Evolutionary conservation across 1,140 invertebrate genomes (phyloP).

Genomic region (Lysiphlebus fabarum): DNA sequence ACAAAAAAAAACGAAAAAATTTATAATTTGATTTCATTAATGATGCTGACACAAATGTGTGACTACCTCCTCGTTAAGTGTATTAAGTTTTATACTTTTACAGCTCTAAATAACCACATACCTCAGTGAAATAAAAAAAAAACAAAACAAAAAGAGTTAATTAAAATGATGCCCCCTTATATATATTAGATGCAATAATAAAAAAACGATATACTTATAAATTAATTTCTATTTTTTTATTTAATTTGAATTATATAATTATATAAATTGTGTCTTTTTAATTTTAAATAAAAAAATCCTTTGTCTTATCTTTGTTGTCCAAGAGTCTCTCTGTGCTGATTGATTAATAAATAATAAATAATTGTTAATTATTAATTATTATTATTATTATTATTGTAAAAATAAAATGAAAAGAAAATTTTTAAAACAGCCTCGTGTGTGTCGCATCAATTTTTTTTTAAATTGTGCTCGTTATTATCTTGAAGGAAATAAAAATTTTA

Average conservation of each 20-base stretch:
- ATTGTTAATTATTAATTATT: too few species aligned
- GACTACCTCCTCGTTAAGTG: slow-evolving; percentile 52
- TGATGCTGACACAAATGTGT: slow-evolving; percentile 43
- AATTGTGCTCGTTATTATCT: too few species aligned
- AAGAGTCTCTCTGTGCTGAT: too few species aligned
- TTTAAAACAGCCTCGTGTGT: too few species aligned
- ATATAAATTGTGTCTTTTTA: background rate
- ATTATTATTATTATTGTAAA: too few species aligned
- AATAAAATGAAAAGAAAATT: too few species aligned
- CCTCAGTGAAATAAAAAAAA: slow-evolving; percentile 46
- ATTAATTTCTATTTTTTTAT: background rate
- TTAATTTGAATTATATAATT: background rate
- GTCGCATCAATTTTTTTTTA: too few species aligned
- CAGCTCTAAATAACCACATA: slow-evolving; percentile 54
- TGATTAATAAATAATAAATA: too few species aligned
- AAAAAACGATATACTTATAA: background rate
- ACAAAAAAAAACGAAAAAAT: background rate
- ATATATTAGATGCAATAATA: slow-evolving; percentile 15
- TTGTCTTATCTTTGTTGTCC: too few species aligned
- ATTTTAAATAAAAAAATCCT: background rate
- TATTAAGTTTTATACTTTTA: slow-evolving; percentile 55
- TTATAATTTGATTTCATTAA: slow-evolving; percentile 12
- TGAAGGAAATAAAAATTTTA: too few species aligned
- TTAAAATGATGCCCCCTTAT: slow-evolving; percentile 8
- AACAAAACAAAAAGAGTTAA: slow-evolving; percentile 27